Conservation (phyloP, 2,888 invertebrate genomes). For the Odontothrips loti region DNA sequence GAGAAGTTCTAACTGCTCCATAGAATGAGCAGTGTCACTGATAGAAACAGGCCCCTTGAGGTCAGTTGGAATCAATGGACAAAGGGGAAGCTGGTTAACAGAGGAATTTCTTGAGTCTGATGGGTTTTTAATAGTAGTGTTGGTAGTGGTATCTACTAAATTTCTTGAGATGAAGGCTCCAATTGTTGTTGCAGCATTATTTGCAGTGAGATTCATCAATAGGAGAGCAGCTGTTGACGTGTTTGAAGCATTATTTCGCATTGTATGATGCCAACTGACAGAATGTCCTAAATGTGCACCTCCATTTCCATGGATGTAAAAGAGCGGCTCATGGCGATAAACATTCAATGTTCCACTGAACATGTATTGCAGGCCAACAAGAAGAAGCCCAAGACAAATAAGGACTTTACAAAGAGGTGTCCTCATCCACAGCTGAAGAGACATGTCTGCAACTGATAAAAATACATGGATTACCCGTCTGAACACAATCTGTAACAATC, state of each 20-base stretch:
- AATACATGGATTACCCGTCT: no score
- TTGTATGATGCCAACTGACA: not conserved
- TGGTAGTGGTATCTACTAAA: not conserved
- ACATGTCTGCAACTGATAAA: constrained; percentile 8
- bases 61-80: not conserved
- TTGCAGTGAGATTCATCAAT: constrained; percentile 4
- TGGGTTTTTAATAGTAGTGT: not conserved
- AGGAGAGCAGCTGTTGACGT: not conserved
- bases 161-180: not conserved
- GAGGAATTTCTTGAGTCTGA: not conserved
- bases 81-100: not conserved
- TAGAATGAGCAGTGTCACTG: not conserved
- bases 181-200: not conserved
- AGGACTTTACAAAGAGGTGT: not conserved
- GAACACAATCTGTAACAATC: no score
- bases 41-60: not conserved
- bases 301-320: not conserved
- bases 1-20: not conserved
- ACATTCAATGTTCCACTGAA: constrained; percentile 12
- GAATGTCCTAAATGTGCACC: not conserved
- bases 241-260: not conserved
- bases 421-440: not conserved
- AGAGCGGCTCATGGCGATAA: not conserved
- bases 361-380: not conserved
- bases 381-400: not conserved